These are phyloP conservation scores for Steinernema carpocapsae DNA, from an alignment of 2,888 invertebrate species.

Conservation along the genomic window DNA sequence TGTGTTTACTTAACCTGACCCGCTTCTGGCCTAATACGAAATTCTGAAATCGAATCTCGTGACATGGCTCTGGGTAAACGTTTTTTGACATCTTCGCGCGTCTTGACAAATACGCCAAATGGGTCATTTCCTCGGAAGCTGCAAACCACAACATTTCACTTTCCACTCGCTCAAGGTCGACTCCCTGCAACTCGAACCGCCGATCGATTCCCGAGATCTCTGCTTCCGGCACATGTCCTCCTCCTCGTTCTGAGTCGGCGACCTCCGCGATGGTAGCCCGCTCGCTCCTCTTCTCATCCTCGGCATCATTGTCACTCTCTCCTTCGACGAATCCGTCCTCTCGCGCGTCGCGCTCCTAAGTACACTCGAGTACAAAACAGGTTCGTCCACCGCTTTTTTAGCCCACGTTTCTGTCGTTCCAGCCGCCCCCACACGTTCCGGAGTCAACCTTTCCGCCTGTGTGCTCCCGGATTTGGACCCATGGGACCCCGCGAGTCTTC, in stretches of 20 bases:
- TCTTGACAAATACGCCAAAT: background rate
- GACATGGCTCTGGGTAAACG: background rate
- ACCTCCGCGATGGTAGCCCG: conserved; percentile 22
- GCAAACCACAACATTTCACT: conserved; percentile 1
- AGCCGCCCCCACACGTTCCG: background rate
- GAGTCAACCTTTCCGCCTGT: conserved; percentile 9
- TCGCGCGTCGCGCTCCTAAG: background rate
- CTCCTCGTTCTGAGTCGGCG: background rate
- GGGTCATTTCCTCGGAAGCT: background rate
- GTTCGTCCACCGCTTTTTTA: conserved; percentile 3
- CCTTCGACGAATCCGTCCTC: conserved; percentile 27
- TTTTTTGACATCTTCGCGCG: background rate
- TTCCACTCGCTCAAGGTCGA: background rate
- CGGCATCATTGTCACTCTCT: conserved; percentile 26
- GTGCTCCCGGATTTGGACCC: conserved; percentile 41
- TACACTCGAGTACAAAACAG: conserved; percentile 30
- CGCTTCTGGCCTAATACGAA: background rate
- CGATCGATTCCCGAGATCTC: conserved; percentile 1
- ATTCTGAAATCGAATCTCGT: background rate
- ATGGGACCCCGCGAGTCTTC: conserved; percentile 40
- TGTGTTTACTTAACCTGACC: too few relatives aligned
- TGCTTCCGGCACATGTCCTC: conserved; percentile 31
- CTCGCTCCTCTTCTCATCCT: conserved; percentile 15
- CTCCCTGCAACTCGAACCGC: background rate
- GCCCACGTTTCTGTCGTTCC: background rate